Evolutionary conservation across 1,140 invertebrate genomes (phyloP), one percentile per base, ranked within the genome.

Genomic region (Solen grandis): DNA sequence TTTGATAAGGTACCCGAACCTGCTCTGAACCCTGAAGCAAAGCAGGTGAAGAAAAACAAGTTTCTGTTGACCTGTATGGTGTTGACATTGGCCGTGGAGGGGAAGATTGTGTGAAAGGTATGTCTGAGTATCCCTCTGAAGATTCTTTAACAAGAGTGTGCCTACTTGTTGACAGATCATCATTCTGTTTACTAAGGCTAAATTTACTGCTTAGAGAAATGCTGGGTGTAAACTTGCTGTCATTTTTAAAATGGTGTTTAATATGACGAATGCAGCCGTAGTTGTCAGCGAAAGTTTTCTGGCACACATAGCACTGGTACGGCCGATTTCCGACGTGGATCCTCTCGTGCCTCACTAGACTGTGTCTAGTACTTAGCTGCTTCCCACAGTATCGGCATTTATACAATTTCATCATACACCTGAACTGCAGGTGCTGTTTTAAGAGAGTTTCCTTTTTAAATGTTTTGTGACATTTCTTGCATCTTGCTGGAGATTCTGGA

Each of bases 321-420:
- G 81, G 81, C 22, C 60, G 29, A 46, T 82, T 72, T 22, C 81
- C 81, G 31, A 73, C 52, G 25, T 82, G 81, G n/a, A 77, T 77
- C 16, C 81, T 54, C 46, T 77, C 74, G 38, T 82, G 81, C 25
- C 77, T 66, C 29, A 72, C 63, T 2, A 80, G 57, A 38, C 77
- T 80, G 57, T 80, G 36, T 38, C 73, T 72, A 10, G 77, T 72
- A 8, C 68, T 52, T 8, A 80, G 46, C 59, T 72, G 68, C 65
- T 80, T 80, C 31, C 77, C 66, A 38, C 77, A 80, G 60, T 80
- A 73, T 5, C 69, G 55, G 54, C 77, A 80, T 36, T 78, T 78
- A 52, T 78, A 78, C 19, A 78, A 27, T 35, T 78, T 78, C 75
- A 78, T 66, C 75, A 78, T 78, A 22, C 75, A 78, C 29, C 69